Evolutionary conservation across 2,113 vertebrate species (phyloP), one percentile per base, ranked within the genome.

Genomic region (Bambusicola thoracicus): DNA sequence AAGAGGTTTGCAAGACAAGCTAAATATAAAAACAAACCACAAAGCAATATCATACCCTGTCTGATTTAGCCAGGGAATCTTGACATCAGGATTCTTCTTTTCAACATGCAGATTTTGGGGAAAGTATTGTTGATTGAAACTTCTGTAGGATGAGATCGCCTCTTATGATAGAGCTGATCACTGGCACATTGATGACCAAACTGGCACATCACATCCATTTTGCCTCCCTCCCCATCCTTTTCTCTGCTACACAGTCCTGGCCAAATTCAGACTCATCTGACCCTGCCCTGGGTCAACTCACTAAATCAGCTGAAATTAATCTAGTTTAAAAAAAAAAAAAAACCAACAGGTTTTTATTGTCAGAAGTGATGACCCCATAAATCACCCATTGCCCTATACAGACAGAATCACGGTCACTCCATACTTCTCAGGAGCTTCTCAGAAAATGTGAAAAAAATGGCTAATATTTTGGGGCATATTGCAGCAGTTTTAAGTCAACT

Each of bases 1-100:
- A 89, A 90, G 36, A 3, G 3, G 27, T 46, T 88, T 86, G 65
- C 43, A 89, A 93, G 32, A n/a, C 62, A 92, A 89, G 25, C 27
- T 85, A 55, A 56, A 75, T 44, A 27, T 84, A n/a, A 36, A 61
- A 51, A 4, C 11, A 62, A 93, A 79, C 14, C 27, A 62, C 19
- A 34, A 0, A 2, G 61, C n/a, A 24, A 49, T 4, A 0, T 84
- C 44, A 79, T 53, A 81, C 65, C 7, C 16, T 68, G 32, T 25
- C 69, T 62, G 11, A 61, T 10, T 41, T 7, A 70, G 30, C 14
- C 48, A 72, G 27, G 13, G 24, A 90, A 92, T 61, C 55, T 43
- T 21, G 13, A 32, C 4, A 76, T n/a, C 6, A 87, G 73, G 44
- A 80, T 86, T 68, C 16, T 16, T n/a, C 27, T 62, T 48, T 75